Evolutionary conservation across 1,140 invertebrate species (phyloP).

Genomic region (Drosophila burlai): DNA sequence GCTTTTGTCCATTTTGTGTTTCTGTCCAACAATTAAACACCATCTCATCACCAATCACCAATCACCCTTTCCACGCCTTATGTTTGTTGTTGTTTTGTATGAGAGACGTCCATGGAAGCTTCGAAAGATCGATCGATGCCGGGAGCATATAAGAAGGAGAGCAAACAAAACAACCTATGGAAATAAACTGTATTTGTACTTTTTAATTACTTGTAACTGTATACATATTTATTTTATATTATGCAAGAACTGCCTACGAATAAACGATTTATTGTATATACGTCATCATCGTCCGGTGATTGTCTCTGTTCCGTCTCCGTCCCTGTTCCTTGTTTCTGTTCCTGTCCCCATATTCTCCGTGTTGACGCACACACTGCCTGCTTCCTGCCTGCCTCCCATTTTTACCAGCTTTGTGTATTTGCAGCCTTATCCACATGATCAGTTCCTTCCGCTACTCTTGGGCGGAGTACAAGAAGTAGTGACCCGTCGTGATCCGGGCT

Average conservation of each 20-base stretch:
- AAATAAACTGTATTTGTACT: slow-evolving; percentile 83
- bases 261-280: slow-evolving; percentile 79
- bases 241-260: slow-evolving; percentile 83
- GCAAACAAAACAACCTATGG: slow-evolving; percentile 64
- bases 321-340: neutral
- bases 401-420: slow-evolving; percentile 72
- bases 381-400: slow-evolving; percentile 37
- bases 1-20: slow-evolving; percentile 49
- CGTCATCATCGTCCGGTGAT: slow-evolving; percentile 40
- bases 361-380: slow-evolving; percentile 21
- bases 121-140: slow-evolving; percentile 39
- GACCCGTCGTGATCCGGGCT: slow-evolving; percentile 26
- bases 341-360: slow-evolving; percentile 4
- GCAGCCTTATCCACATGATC: slow-evolving; percentile 79
- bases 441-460: slow-evolving; percentile 72
- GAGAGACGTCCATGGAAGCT: slow-evolving; percentile 26
- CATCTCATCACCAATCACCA: neutral
- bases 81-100: slow-evolving; percentile 40
- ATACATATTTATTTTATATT: slow-evolving; percentile 84
- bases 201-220: slow-evolving; percentile 83
- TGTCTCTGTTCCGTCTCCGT: slow-evolving; percentile 26
- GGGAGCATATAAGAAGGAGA: slow-evolving; percentile 28
- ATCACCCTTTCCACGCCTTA: slow-evolving; percentile 25
- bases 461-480: slow-evolving; percentile 66
- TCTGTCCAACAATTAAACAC: slow-evolving; percentile 48